Base-by-base conservation (phyloP, 1,140 invertebrate genomes). In the Metaphire vulgaris region DNA sequence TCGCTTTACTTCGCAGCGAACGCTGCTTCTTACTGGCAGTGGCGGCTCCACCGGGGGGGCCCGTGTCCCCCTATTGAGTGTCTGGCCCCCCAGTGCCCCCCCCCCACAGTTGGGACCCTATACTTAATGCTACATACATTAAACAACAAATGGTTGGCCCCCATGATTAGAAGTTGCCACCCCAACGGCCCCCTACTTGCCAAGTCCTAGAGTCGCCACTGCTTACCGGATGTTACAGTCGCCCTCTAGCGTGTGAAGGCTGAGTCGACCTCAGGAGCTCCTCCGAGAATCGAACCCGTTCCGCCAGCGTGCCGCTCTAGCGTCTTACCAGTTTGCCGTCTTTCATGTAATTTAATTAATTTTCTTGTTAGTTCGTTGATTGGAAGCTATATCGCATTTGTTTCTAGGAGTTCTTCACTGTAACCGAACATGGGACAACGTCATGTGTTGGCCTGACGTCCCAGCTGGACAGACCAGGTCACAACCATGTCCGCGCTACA, bases 371-470 rank as follows among this genome's bases (percentile, higher is more conserved):
- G 21, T 56, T 12, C 21, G 6, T 56, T 12, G 6, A 21, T 56
- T 56, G 6, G 6, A 56, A 12, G 6, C 41, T 21, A 21, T 56
- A 12, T 21, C 21, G 41, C 41, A 6, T 6, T 56, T 56, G 41
- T n/a, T n/a, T n/a, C n/a, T 56, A 64, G 72, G 41, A n/a, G n/a
- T 15, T 2, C 16, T 73, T 14, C 56, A 41, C 31, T 76, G 74
- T n/a, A 67, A 76, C 26, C 56, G 74, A 1, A 80, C 79, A 2
- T 81, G 80, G 79, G 92, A 94, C 84, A 88, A 88, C 1, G 82
- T 93, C 1, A 86, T 92, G 0, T 94, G 93, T 81, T 95, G 93
- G 93, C 91, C 91, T 0, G 86, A 89, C 0, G 92, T 92, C 0
- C 87, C 86, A 0, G 88, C 89, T 64, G 89, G 90, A 26, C 88